phyloP scores from a whole-genome alignment of 2,797 vertebrate genomes.

The Nyctalus aviator region DNA sequence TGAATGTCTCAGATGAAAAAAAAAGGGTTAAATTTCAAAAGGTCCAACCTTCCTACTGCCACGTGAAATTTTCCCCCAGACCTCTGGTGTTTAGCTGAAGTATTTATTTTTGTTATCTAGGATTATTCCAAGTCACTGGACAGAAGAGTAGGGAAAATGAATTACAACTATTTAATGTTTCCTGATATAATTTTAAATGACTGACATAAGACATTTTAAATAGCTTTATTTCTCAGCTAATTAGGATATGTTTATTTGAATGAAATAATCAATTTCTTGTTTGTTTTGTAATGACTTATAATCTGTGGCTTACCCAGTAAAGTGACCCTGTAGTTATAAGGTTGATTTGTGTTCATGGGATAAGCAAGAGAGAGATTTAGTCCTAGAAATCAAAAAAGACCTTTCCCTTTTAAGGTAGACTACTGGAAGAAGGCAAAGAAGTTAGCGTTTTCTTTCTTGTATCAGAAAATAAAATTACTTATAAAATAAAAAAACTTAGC shows the following conservation, averaged over 20 bases:
- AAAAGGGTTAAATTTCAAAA: slow-evolving; percentile 12
- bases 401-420: background rate
- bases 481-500: background rate
- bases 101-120: slow-evolving; percentile 18
- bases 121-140: background rate
- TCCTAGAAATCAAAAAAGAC: slow-evolving; percentile 27
- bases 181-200: background rate
- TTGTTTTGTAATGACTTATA: slow-evolving; percentile 27
- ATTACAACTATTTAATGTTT: slow-evolving; percentile 36
- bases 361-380: background rate
- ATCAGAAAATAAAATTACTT: slow-evolving; percentile 61
- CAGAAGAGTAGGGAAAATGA: slow-evolving; percentile 35
- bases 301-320: background rate
- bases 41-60: background rate
- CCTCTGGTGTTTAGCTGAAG: background rate
- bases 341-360: background rate
- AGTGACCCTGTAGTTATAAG: background rate
- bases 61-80: background rate
- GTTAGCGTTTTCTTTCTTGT: slow-evolving; percentile 47
- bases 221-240: background rate
- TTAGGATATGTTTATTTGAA: background rate
- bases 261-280: background rate
- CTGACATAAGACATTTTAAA: background rate
- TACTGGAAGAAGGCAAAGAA: slow-evolving; percentile 44
- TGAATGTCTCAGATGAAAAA: slow-evolving; percentile 43